A percentile compares a stretch with the other conserved stretches of the same genome.
Conservation (phyloP, 2,888 invertebrate genomes). For the Drepana falcataria region DNA sequence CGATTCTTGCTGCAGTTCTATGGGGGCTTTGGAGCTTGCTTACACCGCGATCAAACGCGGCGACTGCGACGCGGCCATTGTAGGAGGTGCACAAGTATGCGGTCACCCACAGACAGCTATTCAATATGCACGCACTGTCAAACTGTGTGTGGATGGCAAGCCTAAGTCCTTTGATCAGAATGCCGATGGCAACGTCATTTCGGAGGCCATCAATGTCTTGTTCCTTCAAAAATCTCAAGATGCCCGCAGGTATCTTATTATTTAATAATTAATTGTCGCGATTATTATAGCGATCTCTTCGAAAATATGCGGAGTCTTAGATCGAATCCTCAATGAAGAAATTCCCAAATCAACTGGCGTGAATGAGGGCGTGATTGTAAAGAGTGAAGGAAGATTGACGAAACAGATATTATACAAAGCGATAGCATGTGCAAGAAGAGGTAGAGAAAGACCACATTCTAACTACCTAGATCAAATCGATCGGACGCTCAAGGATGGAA, state of each 20-base stretch:
- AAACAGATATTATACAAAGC: no score
- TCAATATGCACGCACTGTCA: conserved; percentile 19
- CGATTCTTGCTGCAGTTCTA: conserved; percentile 33
- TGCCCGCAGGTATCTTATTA: conserved; percentile 23
- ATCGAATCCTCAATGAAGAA: no score
- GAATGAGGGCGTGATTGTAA: no score
- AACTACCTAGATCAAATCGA: no score
- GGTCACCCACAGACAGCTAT: conserved; percentile 52
- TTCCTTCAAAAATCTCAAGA: conserved; percentile 81
- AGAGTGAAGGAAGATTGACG: no score
- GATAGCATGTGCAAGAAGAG: no score
- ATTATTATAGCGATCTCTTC: no score
- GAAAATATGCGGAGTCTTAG: no score
- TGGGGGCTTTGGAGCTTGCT: conserved; percentile 38
- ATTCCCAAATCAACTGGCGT: no score
- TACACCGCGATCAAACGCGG: conserved; percentile 34
- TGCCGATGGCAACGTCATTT: conserved; percentile 83
- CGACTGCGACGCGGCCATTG: conserved; percentile 70
- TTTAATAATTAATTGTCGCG: no score
- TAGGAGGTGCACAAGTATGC: conserved; percentile 63
- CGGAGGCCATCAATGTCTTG: conserved; percentile 82
- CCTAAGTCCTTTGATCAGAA: conserved; percentile 90
- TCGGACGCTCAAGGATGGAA: no score
- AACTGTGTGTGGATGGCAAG: conserved; percentile 84
- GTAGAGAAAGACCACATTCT: no score